These are phyloP conservation scores for Pseudomugil gertrudae DNA, from an alignment of 2,797 vertebrate species.

Conservation along the genomic window DNA sequence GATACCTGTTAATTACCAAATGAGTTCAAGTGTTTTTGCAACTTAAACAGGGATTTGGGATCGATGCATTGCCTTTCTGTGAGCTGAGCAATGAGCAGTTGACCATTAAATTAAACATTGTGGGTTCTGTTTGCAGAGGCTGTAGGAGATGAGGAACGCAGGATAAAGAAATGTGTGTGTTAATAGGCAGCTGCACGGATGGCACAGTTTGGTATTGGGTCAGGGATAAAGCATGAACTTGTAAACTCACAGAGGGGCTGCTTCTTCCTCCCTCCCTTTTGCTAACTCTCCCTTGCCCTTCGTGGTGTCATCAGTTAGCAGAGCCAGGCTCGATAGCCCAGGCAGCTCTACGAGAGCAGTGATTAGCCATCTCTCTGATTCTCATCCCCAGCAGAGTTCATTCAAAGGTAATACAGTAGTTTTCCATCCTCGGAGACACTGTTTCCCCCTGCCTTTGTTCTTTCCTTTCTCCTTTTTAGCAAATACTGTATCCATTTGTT, in stretches of 20 bases:
- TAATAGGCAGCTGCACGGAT: conserved; percentile 78
- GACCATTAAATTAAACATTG: conserved; percentile 77
- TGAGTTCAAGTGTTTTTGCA: conserved; percentile 83
- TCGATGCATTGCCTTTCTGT: conserved; percentile 70
- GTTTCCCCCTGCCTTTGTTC: conserved; percentile 71
- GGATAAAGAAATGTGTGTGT: conserved; percentile 77
- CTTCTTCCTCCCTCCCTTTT: conserved; percentile 52
- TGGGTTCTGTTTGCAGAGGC: conserved; percentile 47
- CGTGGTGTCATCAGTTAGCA: conserved; percentile 76
- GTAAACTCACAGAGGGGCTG: conserved; percentile 84
- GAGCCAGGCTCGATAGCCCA: conserved; percentile 65
- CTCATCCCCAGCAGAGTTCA: conserved; percentile 83
- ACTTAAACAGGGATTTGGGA: conserved; percentile 82
- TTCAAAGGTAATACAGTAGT: conserved; percentile 78
- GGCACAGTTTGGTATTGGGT: conserved; percentile 80
- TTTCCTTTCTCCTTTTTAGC: conserved; percentile 53
- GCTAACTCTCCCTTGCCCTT: conserved; percentile 67
- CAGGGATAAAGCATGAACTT: conserved; percentile 87
- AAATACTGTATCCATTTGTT: conserved; percentile 35
- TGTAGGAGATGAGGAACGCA: conserved; percentile 59
- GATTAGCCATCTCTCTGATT: conserved; percentile 80
- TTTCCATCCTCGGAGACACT: conserved; percentile 65
- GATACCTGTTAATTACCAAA: conserved; percentile 87
- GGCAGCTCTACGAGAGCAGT: conserved; percentile 65
- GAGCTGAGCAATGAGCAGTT: conserved; percentile 60